phyloP scores from a whole-genome alignment of 1,140 invertebrate genomes.

The Arctopsyche grandis region DNA sequence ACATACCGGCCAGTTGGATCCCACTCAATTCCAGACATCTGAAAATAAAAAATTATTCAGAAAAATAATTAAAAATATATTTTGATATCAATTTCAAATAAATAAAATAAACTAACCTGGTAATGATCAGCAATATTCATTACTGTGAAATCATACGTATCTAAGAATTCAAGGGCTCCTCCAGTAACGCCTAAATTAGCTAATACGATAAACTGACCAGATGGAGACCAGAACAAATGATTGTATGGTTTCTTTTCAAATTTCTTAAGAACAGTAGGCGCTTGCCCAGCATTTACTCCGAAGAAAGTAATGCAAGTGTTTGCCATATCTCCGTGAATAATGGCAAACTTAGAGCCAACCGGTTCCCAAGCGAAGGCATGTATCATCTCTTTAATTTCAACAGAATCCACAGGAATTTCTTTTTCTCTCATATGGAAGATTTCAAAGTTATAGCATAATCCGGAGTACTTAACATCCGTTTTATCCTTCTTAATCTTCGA shows the following conservation, averaged over 20 bases:
- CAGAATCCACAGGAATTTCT: conserved; percentile 96
- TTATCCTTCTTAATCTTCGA: conserved; percentile 93
- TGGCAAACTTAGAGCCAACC: conserved; percentile 93
- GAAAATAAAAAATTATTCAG: conserved; percentile 50
- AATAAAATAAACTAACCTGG: conserved; percentile 61
- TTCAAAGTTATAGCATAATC: conserved; percentile 99
- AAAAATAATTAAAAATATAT: not conserved
- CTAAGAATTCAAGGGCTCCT: conserved; percentile 93
- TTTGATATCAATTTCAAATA: not conserved
- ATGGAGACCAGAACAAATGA: conserved; percentile 96
- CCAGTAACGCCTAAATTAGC: conserved; percentile 86
- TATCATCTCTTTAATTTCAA: conserved; percentile 94
- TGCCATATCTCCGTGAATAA: conserved; percentile 93
- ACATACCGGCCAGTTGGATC: conserved; percentile 99
- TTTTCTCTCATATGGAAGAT: conserved; percentile 99
- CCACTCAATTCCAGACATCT: conserved; percentile 97
- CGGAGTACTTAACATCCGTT: conserved; percentile 91
- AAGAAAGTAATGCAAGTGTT: conserved; percentile 94
- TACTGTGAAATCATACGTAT: conserved; percentile 93
- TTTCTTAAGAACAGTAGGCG: conserved; percentile 87
- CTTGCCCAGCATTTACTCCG: conserved; percentile 88
- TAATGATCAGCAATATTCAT: conserved; percentile 96
- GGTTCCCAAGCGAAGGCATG: conserved; percentile 99
- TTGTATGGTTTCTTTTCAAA: conserved; percentile 93
- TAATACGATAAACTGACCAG: conserved; percentile 94